Base-by-base conservation (phyloP, 1,140 invertebrate genomes). In the Drosophila sproati region DNA sequence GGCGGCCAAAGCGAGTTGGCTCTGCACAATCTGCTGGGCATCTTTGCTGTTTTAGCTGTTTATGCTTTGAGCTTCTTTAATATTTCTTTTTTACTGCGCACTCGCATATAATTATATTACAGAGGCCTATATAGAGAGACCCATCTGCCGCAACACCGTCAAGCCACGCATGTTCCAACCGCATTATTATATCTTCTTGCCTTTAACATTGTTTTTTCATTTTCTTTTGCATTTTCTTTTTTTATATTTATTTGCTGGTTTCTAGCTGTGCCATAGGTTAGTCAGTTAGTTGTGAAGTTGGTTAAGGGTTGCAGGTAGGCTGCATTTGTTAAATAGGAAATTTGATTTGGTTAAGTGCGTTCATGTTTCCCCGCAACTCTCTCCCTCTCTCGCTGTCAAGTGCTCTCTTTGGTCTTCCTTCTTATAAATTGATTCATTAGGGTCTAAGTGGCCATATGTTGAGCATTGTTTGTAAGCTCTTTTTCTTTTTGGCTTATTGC, bases 341-440 rank as follows among this genome's bases (percentile, higher is more conserved):
- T 90, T 90, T 72, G 86, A 89, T 89, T 89, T 89, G 85, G 85
- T 89, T 89, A 88, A 89, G 83, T 89, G 85, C 80, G 80, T 78
- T 78, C 82, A 55, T 67, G 64, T 75, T 78, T 54, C 8, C 5
- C n/a, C 32, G 32, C 73, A 60, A 6, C 8, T 5, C 4, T 32
- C n/a, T 12, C 10, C 20, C 5, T 29, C 6, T 34, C 20, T 28
- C 4, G 45, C 70, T 52, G 52, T 67, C 55, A 78, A 57, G 8
- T 50, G 51, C 43, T 57, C 66, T 52, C 59, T 67, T 60, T 82
- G 62, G n/a, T 45, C 57, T 51, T 69, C 61, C 4, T 51, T 63
- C 51, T 73, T 73, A 69, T 82, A 77, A 87, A 87, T 73, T 88
- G 75, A 87, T 80, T 87, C 83, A 88, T 77, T 72, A 43, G 51